phyloP scores from a whole-genome alignment of 1,140 invertebrate species.

The Pogonus chalceus region DNA sequence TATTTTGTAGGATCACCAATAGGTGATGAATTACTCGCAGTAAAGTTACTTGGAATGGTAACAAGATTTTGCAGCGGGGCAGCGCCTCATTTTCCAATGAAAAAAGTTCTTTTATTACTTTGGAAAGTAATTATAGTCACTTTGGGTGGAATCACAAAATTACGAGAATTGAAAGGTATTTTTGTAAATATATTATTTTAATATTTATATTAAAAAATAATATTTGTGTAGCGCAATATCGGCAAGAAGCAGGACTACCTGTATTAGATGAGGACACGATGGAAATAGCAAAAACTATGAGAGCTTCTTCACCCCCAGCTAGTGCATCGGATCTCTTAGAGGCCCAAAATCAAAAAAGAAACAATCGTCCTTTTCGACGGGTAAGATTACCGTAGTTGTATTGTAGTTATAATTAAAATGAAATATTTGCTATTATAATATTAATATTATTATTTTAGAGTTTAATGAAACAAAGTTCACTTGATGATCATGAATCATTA shows the following conservation, averaged over 20 bases:
- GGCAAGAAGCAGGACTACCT: conserved; percentile 60
- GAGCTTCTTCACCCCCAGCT: conserved; percentile 88
- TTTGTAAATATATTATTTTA: background rate
- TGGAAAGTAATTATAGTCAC: conserved; percentile 92
- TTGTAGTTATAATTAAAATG: background rate
- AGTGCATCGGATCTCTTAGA: conserved; percentile 87
- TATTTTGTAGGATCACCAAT: conserved; percentile 25
- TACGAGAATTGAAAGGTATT: conserved; percentile 60
- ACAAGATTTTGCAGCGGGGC: conserved; percentile 89
- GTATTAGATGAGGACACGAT: conserved; percentile 83
- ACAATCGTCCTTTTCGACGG: conserved; percentile 49
- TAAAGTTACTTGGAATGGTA: conserved; percentile 88
- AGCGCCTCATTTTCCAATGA: conserved; percentile 94
- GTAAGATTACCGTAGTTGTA: conserved; percentile 30
- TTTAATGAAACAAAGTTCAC: conserved; percentile 86
- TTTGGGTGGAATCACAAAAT: conserved; percentile 75
- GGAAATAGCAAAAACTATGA: conserved; percentile 84
- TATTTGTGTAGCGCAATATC: conserved; percentile 42
- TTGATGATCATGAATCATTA: conserved; percentile 73
- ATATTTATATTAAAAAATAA: conserved; percentile 6
- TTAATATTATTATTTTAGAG: conserved; percentile 40
- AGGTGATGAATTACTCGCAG: conserved; percentile 74
- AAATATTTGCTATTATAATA: conserved; percentile 14
- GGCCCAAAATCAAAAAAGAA: conserved; percentile 70
- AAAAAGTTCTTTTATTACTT: conserved; percentile 88